Evolutionary conservation across 2,113 vertebrate species (phyloP).

Genomic region (Hippocampus mohnikei): DNA sequence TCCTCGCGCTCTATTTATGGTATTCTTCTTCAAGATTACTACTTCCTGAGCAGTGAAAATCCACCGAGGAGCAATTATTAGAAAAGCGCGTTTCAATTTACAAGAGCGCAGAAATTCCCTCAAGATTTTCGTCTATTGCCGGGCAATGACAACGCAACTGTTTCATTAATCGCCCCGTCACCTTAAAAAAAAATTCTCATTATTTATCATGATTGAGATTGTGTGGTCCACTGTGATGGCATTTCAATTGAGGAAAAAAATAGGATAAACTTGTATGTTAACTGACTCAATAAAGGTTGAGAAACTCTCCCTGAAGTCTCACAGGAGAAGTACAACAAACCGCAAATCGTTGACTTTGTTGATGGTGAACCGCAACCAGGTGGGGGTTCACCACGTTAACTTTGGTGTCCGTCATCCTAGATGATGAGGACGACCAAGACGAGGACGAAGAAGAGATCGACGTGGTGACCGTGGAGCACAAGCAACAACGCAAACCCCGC

Average conservation of each 20-base stretch:
- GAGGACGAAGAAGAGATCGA: conserved; percentile 91
- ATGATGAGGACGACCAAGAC: conserved; percentile 61
- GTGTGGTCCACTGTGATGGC: no score
- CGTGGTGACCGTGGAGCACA: conserved; percentile 91
- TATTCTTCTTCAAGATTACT: conserved; percentile 10
- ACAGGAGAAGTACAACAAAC: no score
- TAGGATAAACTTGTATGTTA: no score
- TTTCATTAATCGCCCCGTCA: no score
- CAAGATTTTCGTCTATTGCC: conserved; percentile 5
- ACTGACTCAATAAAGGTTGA: no score
- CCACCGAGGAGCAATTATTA: conserved; percentile 27
- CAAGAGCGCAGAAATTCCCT: conserved; percentile 21
- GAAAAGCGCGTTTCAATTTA: conserved; percentile 35
- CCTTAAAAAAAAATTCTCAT: no score
- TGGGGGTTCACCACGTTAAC: no score
- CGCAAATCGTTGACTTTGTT: no score
- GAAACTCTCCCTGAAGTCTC: no score
- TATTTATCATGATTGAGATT: no score
- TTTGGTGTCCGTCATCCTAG: conserved; percentile 37
- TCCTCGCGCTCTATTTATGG: neutral
- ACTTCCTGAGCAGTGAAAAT: conserved; percentile 15
- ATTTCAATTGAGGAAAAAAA: no score
- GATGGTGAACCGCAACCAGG: no score
- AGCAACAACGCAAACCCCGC: conserved; percentile 83
- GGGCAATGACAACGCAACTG: neutral